A percentile compares a stretch with the other conserved stretches of the same genome.
Conservation (phyloP, 2,888 invertebrate genomes). For the Auanema freiburgensis region DNA sequence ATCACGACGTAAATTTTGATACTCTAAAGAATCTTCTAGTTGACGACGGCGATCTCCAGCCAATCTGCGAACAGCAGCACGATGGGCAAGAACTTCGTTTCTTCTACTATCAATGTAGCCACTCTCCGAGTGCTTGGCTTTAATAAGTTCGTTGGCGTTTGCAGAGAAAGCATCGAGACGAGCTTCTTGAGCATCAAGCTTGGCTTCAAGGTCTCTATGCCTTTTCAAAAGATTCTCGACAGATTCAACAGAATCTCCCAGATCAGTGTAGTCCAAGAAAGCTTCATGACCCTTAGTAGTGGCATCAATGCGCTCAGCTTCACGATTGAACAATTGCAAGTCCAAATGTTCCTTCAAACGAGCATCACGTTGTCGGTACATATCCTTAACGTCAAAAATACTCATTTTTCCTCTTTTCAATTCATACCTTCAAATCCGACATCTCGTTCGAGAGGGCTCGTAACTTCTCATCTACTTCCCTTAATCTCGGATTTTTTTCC, state of each 20-base stretch:
- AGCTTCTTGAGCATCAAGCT: constrained; percentile 88
- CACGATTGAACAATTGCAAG: constrained; percentile 85
- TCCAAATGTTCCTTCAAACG: constrained; percentile 85
- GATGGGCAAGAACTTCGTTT: constrained; percentile 73
- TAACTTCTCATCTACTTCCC: constrained; percentile 45
- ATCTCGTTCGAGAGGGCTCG: constrained; percentile 32
- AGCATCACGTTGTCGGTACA: constrained; percentile 74
- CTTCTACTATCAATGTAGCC: constrained; percentile 59
- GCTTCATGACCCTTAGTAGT: constrained; percentile 90
- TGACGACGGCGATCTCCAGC: constrained; percentile 76
- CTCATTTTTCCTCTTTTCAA: constrained; percentile 63
- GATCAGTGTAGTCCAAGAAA: constrained; percentile 81
- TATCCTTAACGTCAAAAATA: constrained; percentile 69
- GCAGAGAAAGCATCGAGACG: constrained; percentile 81
- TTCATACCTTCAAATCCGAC: constrained; percentile 16
- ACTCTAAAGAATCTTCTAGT: constrained; percentile 82
- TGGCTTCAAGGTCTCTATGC: constrained; percentile 89
- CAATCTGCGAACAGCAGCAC: constrained; percentile 69
- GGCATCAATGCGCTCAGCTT: constrained; percentile 95
- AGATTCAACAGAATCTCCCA: constrained; percentile 72
- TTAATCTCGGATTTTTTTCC: constrained; percentile 68
- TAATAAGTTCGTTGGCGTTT: constrained; percentile 80
- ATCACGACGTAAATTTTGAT: constrained; percentile 88
- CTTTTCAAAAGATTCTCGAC: constrained; percentile 88
- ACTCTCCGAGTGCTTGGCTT: constrained; percentile 71